Evolutionary conservation across 2,888 invertebrate genomes (phyloP).

Genomic region (Erebia ligea): DNA sequence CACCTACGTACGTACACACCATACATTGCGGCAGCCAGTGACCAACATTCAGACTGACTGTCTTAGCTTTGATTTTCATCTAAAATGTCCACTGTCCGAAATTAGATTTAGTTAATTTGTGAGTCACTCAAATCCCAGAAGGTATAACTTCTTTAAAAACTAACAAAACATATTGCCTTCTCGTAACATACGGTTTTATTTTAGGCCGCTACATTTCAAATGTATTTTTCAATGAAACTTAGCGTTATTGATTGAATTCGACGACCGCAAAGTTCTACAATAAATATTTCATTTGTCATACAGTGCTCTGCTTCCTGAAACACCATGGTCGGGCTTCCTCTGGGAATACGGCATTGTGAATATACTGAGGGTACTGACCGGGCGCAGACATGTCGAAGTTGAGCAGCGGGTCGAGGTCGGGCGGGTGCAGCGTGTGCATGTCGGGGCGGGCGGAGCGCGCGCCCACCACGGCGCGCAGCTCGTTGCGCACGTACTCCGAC

Average conservation of each 20-base stretch:
- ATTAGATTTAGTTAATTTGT: conserved; percentile 3
- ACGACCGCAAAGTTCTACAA: neutral
- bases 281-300: neutral
- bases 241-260: neutral
- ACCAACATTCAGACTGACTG: conserved; percentile 39
- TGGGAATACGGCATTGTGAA: neutral
- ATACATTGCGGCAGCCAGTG: conserved; percentile 56
- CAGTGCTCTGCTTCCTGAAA: neutral
- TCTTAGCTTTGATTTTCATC: conserved; percentile 2
- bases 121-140: neutral
- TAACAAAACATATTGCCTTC: neutral
- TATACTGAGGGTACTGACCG: conserved; percentile 57
- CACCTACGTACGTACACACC: conserved; percentile 80
- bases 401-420: conserved; percentile 88
- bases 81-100: conserved; percentile 14
- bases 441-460: conserved; percentile 87
- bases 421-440: conserved; percentile 78
- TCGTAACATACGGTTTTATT: neutral
- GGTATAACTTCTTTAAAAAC: no score
- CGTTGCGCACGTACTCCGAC: conserved; percentile 96
- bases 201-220: neutral
- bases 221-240: neutral
- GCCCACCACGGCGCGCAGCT: conserved; percentile 94
- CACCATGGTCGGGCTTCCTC: neutral
- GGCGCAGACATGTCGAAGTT: conserved; percentile 87